These are phyloP conservation scores for Margaritifera margaritifera DNA, from an alignment of 2,888 invertebrate genomes.

Conservation along the genomic window DNA sequence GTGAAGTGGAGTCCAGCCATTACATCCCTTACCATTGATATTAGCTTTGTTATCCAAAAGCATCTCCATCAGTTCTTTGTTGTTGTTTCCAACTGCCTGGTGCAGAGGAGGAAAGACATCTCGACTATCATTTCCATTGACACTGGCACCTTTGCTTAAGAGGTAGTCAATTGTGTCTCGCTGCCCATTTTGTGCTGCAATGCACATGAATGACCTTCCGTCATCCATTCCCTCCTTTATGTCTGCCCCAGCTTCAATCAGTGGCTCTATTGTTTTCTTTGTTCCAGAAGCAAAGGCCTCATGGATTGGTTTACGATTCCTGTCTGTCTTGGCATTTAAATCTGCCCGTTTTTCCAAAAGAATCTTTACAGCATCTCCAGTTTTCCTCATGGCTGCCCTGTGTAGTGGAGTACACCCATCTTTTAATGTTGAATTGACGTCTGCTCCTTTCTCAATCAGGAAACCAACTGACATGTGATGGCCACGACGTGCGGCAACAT, in stretches of 20 bases:
- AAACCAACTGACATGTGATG: slow-evolving; percentile 18
- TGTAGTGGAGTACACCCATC: slow-evolving; percentile 36
- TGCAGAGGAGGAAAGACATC: slow-evolving; percentile 29
- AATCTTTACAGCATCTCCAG: slow-evolving; percentile 16
- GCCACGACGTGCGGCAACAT: slow-evolving; percentile 32
- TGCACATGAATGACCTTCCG: slow-evolving; percentile 20
- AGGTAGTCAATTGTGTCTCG: slow-evolving; percentile 13
- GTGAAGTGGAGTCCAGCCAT: slow-evolving; percentile 39
- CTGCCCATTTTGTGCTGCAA: slow-evolving; percentile 21
- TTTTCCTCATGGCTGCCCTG: slow-evolving; percentile 21
- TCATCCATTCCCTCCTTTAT: slow-evolving; percentile 20
- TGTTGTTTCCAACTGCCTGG: slow-evolving; percentile 28
- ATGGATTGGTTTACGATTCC: slow-evolving; percentile 27
- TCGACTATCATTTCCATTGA: slow-evolving; percentile 3
- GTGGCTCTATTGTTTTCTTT: slow-evolving; percentile 8
- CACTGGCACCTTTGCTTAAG: not conserved
- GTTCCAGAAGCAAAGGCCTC: slow-evolving; percentile 29
- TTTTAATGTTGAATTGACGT: slow-evolving; percentile 19
- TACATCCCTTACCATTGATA: slow-evolving; percentile 18
- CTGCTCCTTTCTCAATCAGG: slow-evolving; percentile 29
- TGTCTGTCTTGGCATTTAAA: slow-evolving; percentile 13
- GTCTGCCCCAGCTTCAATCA: slow-evolving; percentile 25
- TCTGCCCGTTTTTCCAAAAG: slow-evolving; percentile 28
- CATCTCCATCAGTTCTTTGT: slow-evolving; percentile 18
- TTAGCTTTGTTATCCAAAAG: slow-evolving; percentile 24